Evolutionary conservation across 2,888 invertebrate genomes (phyloP), one percentile per base, ranked within the genome.

Genomic region (Lepidocyrtinus sp.): DNA sequence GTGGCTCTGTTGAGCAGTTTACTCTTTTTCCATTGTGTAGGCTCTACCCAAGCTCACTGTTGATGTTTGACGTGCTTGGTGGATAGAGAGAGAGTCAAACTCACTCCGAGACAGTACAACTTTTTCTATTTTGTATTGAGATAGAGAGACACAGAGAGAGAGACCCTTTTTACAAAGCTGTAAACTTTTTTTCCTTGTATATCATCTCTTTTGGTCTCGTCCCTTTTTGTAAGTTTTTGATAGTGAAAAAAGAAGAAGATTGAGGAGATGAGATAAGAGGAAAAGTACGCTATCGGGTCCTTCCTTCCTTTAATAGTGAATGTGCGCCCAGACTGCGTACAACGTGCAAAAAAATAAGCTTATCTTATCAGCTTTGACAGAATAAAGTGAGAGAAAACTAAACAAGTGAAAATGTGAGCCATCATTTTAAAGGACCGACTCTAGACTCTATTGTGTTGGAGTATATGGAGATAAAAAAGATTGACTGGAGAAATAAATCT

Each of bases 241-340:
- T 7, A 50, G 50, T 19, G 50, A 46, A 50, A 50, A 24, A 17
- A 61, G 12, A 67, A 50, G 26, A 62, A 67, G 75, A 75, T 75
- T 68, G 69, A 45, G 63, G 62, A 75, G 75, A 75, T 68, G 27
- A 68, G 62, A 75, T 45, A 78, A 61, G 65, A 72, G 68, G 72
- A 77, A 73, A 74, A 79, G 73, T 74, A 74, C 55, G 63, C 73
- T 79, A 79, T 73, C 79, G 67, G 69, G 73, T 73, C 67, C 59
- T 74, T 69, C 64, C 73, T 74, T 74, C 69, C 64, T 55, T 50
- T 74, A 73, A 78, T 73, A 78, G 62, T 72, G 68, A 63, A 62
- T 73, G 72, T 73, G 68, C 73, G 78, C 78, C 73, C 78, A 68
- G 78, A 78, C 68, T 61, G 78, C 68, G 78, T 73, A 78, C 26